Conservation (phyloP, 2,797 vertebrate genomes). For the Sebastes variabilis region DNA sequence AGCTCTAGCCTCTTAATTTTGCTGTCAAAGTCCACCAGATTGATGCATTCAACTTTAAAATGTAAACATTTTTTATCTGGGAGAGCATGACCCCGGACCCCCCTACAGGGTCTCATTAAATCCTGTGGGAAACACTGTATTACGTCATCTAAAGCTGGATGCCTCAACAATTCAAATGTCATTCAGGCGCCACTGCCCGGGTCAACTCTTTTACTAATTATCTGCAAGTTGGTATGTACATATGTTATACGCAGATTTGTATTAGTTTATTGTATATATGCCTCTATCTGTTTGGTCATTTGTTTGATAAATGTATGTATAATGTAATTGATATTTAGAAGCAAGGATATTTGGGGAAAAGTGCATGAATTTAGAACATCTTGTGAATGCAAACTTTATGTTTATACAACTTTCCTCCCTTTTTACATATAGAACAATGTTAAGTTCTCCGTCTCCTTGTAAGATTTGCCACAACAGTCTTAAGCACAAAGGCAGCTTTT, state of each 20-base stretch:
- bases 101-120: rapidly evolving
- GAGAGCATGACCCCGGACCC: neutral
- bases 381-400: neutral
- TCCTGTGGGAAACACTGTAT: neutral
- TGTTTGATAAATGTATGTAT: neutral
- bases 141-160: too few species aligned
- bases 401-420: neutral
- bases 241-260: neutral
- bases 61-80: rapidly evolving
- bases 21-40: too few species aligned
- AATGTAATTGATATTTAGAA: neutral
- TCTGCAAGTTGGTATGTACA: neutral
- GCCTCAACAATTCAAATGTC: too few species aligned
- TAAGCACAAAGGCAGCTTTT: slow-evolving; percentile 36
- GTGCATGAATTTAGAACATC: neutral
- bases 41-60: too few species aligned
- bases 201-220: neutral
- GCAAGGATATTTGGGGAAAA: neutral
- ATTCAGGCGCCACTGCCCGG: too few species aligned
- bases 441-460: neutral
- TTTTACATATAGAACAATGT: neutral
- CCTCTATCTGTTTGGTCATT: neutral
- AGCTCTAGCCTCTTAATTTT: too few species aligned
- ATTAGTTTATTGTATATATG: neutral
- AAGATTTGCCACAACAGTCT: neutral